A percentile compares a stretch with the other conserved stretches of the same genome.
phyloP scores from a whole-genome alignment of 53 echinoderm and acorn worm species.

The Pentamera pediparva region DNA sequence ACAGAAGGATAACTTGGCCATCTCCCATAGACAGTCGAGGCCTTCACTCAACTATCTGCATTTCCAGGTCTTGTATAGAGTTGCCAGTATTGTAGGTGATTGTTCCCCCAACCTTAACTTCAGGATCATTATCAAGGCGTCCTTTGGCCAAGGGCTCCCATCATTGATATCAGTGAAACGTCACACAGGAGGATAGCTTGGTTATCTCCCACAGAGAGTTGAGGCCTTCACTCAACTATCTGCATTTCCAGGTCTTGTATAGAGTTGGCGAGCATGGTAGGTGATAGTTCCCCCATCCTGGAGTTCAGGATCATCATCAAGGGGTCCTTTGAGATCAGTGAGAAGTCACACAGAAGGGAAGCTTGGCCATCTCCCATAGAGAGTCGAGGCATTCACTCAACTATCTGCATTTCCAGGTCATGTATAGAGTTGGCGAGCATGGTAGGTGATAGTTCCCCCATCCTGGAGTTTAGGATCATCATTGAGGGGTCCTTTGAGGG shows the following conservation, averaged over 20 bases:
- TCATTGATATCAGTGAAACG: no score
- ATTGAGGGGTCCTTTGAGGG: slow-evolving; percentile 57
- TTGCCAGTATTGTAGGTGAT: slow-evolving; percentile 12
- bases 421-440: slow-evolving; percentile 26
- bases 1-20: no score
- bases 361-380: no score
- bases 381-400: no score
- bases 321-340: slow-evolving; percentile 57
- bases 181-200: no score
- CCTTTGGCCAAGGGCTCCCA: no score
- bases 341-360: no score
- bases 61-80: slow-evolving; percentile 24
- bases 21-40: no score
- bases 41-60: slow-evolving; percentile 4
- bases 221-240: no score
- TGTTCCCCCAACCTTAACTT: no score
- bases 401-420: slow-evolving; percentile 2
- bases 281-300: slow-evolving; percentile 16
- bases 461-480: slow-evolving; percentile 6
- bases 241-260: slow-evolving; percentile 19
- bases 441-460: slow-evolving; percentile 18
- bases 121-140: no score
- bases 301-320: slow-evolving; percentile 20
- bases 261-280: slow-evolving; percentile 19
- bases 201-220: no score